Base-by-base conservation (phyloP, 2,113 vertebrate genomes). In the Antennarius striatus region DNA sequence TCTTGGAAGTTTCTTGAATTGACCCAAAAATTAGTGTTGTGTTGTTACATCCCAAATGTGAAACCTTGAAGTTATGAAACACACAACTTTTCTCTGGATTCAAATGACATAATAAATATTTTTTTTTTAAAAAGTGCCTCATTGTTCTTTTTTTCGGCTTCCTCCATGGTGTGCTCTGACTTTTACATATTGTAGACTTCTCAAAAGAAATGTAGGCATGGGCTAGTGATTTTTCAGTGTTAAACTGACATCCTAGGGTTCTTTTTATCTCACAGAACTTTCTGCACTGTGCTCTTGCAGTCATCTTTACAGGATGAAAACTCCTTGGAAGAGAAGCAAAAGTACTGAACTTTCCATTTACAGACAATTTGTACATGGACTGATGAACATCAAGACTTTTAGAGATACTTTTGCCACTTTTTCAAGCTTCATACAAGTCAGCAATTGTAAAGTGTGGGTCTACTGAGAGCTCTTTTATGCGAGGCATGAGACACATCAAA, bases 401-500 rank as follows among this genome's bases (percentile, higher is more conserved):
- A 53, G 22, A 53, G 28, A 30, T 52, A 29, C 50, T 29, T 29
- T 52, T 12, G 22, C 3, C 12, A 13, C 28, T 8, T 29, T 15
- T 54, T 32, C 52, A 16, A 52, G n/a, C n/a, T 51, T 51, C 8
- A 9, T 52, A 16, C 17, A 22, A 12, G 10, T 12, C 50, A 56
- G n/a, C 14, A 8, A 39, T 56, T 56, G 3, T 3, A 5, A 11
- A 40, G 16, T n/a, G 15, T 17, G 16, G 54, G 36, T 42, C 54
- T 40, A 40, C 54, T 56, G 54, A 56, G n/a, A 17, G 54, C 54
- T 40, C n/a, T 40, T 56, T 40, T 56, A 32, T 12, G 16, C 17
- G 5, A 57, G 40, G 56, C 56, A 36, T 36, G 7, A 7, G 16
- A 40, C 54, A 17, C 32, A 56, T 16, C 36, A 10, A 32, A 15